These are phyloP conservation scores for Thecocarcelia acutangulata DNA, from an alignment of 2,888 invertebrate species.

Conservation along the genomic window DNA sequence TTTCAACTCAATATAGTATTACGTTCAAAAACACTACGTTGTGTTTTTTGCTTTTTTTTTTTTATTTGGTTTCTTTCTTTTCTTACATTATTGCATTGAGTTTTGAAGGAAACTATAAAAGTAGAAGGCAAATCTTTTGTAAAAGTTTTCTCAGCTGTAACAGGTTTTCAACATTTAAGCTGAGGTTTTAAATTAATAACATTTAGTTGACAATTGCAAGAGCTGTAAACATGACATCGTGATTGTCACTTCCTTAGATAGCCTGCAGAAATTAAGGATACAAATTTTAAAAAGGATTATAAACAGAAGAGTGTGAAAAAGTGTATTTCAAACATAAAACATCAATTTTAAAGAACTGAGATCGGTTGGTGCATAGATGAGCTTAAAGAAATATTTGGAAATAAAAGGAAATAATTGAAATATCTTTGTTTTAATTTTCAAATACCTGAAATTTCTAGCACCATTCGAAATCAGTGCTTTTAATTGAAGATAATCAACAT, in stretches of 20 bases:
- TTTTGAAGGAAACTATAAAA: conserved; percentile 67
- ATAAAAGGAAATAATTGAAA: conserved; percentile 1
- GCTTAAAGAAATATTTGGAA: conserved; percentile 59
- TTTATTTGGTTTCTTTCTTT: conserved; percentile 9
- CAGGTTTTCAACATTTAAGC: conserved; percentile 73
- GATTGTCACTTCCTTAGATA: not conserved
- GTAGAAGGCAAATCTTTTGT: conserved; percentile 70
- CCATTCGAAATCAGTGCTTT: conserved; percentile 74
- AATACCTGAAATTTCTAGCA: conserved; percentile 71
- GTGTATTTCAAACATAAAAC: not conserved
- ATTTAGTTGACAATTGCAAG: conserved; percentile 67
- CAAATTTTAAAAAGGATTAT: conserved; percentile 14
- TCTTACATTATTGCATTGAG: conserved; percentile 8
- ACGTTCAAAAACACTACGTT: conserved; percentile 18
- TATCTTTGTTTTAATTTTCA: conserved; percentile 47
- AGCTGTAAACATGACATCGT: conserved; percentile 62
- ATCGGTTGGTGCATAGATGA: conserved; percentile 73
- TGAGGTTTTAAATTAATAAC: conserved; percentile 69
- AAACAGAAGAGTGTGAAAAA: not conserved
- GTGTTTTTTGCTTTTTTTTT: conserved; percentile 15
- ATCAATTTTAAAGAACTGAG: conserved; percentile 72
- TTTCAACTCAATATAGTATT: conserved; percentile 53
- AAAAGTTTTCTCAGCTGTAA: conserved; percentile 73
- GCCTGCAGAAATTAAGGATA: conserved; percentile 5
- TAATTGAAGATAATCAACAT: conserved; percentile 68